Evolutionary conservation across 2,113 vertebrate species (phyloP).

Genomic region (Ciconia boyciana): DNA sequence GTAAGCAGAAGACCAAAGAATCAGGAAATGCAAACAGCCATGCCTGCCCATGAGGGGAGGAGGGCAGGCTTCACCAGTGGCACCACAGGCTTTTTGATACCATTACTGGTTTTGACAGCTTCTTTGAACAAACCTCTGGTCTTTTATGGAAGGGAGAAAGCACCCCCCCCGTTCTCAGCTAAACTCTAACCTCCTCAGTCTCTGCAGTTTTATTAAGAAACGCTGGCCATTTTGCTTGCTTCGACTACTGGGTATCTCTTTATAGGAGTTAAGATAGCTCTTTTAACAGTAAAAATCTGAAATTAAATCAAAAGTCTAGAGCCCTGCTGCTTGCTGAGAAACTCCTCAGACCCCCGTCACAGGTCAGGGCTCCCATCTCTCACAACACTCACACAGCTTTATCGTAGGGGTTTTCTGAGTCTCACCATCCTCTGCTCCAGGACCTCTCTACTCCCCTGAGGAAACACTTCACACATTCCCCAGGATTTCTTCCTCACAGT

Average conservation of each 20-base stretch:
- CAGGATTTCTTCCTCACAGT: not conserved
- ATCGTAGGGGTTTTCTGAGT: not conserved
- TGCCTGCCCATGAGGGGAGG: not conserved
- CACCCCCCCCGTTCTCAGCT: not conserved
- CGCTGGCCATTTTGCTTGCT: not conserved
- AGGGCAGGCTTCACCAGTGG: not conserved
- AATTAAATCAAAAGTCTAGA: not conserved
- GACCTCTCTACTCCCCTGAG: not conserved
- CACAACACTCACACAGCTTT: not conserved
- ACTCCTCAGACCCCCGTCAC: not conserved
- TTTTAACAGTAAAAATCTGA: not conserved
- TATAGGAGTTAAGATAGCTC: not conserved
- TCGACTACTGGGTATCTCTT: not conserved
- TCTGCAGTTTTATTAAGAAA: not conserved
- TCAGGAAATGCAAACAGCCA: accelerated
- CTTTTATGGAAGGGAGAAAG: not conserved
- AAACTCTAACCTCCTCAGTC: not conserved
- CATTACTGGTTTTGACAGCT: not conserved
- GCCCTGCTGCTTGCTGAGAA: not conserved
- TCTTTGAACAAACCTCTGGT: not conserved
- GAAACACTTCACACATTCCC: not conserved
- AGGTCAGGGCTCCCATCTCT: not conserved
- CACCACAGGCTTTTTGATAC: not conserved
- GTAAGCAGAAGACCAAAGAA: not conserved
- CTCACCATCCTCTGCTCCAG: not conserved